phyloP scores from a whole-genome alignment of 1,140 invertebrate genomes.

The Helicorthomorpha holstii region DNA sequence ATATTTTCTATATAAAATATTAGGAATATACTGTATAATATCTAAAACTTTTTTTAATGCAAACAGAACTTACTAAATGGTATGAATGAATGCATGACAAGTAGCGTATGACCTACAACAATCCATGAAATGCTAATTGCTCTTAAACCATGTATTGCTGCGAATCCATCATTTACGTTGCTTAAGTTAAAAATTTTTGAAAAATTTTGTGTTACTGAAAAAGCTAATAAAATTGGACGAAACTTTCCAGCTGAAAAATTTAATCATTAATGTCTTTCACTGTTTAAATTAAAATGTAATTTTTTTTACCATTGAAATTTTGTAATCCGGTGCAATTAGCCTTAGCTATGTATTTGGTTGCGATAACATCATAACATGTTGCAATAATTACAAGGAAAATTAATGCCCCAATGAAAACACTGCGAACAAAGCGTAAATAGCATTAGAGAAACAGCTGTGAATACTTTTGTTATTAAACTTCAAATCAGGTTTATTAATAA shows the following conservation, averaged over 20 bases:
- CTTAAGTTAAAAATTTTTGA: neutral
- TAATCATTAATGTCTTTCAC: neutral
- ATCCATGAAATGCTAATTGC: constrained; percentile 78
- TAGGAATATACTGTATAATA: neutral
- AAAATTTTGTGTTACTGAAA: neutral
- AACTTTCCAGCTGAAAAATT: neutral
- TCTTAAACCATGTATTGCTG: constrained; percentile 61
- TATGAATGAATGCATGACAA: neutral
- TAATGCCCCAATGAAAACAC: too few relatives aligned
- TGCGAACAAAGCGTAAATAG: too few relatives aligned
- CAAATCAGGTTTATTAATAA: too few relatives aligned
- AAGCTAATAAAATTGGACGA: neutral
- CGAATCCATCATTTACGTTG: constrained; percentile 34
- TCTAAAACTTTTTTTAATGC: neutral
- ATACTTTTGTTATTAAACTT: too few relatives aligned
- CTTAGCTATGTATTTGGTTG: too few relatives aligned
- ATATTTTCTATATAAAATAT: neutral
- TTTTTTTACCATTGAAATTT: neutral
- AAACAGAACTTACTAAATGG: neutral
- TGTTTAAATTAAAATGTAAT: neutral
- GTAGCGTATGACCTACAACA: constrained; percentile 77
- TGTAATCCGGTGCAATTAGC: neutral
- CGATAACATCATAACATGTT: too few relatives aligned
- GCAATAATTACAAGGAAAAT: too few relatives aligned
- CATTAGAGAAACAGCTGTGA: too few relatives aligned